Evolutionary conservation across 2,797 vertebrate species (phyloP).

Genomic region (Gambelia wislizenii): DNA sequence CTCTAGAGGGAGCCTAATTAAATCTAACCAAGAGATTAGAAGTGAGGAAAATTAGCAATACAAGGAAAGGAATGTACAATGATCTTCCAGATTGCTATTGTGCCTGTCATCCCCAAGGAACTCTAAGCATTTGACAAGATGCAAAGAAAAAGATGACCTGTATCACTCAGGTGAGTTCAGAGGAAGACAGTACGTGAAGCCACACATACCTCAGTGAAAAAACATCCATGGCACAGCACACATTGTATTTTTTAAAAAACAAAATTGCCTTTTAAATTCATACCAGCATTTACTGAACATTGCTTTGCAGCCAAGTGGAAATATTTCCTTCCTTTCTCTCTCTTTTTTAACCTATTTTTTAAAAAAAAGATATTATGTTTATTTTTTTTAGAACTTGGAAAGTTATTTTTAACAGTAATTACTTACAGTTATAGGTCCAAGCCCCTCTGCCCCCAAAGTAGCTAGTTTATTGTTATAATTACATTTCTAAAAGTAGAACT

Average conservation of each 20-base stretch:
- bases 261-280: slow-evolving; percentile 10
- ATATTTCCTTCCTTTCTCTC: background rate
- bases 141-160: slow-evolving; percentile 1
- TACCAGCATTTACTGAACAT: background rate
- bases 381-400: background rate
- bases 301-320: background rate
- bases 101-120: slow-evolving; percentile 29
- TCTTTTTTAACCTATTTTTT: background rate
- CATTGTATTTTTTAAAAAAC: background rate
- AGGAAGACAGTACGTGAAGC: slow-evolving; percentile 1
- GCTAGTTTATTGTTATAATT: background rate
- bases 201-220: background rate
- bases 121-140: slow-evolving; percentile 22
- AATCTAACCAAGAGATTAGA: slow-evolving; percentile 27
- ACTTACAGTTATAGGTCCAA: background rate
- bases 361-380: background rate
- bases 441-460: background rate
- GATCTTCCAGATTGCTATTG: slow-evolving; percentile 35
- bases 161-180: slow-evolving; percentile 14
- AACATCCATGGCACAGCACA: background rate
- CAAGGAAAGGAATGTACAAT: slow-evolving; percentile 28
- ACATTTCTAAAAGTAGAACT: background rate
- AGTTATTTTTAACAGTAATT: background rate
- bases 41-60: slow-evolving; percentile 25
- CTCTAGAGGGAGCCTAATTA: slow-evolving; percentile 39